Evolutionary conservation across 2,888 invertebrate species (phyloP).

Genomic region (Spisula subtruncata): DNA sequence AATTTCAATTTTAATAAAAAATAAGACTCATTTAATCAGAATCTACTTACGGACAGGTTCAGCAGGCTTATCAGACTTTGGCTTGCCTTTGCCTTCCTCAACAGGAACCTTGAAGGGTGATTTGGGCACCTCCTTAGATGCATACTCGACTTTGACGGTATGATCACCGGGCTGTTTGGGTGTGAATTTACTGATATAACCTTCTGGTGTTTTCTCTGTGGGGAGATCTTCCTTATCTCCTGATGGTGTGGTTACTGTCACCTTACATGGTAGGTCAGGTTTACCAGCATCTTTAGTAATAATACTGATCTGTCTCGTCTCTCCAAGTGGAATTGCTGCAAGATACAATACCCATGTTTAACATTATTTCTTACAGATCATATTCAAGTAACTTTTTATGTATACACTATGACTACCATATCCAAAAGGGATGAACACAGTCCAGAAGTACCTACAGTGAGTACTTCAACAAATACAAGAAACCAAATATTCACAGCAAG

Average conservation of each 20-base stretch:
- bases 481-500: too few species aligned
- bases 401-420: too few species aligned
- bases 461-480: too few species aligned
- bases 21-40: neutral
- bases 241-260: constrained; percentile 82
- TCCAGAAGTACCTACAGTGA: too few species aligned
- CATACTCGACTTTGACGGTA: constrained; percentile 86
- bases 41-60: constrained; percentile 53
- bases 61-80: constrained; percentile 49
- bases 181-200: constrained; percentile 88
- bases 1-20: constrained; percentile 11
- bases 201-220: constrained; percentile 93
- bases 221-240: constrained; percentile 91
- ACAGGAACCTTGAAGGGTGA: constrained; percentile 84
- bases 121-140: constrained; percentile 84
- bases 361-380: too few species aligned
- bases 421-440: too few species aligned
- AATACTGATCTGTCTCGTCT: constrained; percentile 65
- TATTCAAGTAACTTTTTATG: too few species aligned
- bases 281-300: constrained; percentile 75
- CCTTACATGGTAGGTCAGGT: constrained; percentile 69
- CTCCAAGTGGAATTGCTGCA: constrained; percentile 70
- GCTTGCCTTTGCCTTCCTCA: constrained; percentile 49
- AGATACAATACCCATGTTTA: too few species aligned
- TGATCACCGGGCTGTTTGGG: constrained; percentile 84